Percentiles rank a stretch among this genome's conserved stretches.
Conservation (phyloP, 2,113 vertebrate species). For the Osmerus mordax region DNA sequence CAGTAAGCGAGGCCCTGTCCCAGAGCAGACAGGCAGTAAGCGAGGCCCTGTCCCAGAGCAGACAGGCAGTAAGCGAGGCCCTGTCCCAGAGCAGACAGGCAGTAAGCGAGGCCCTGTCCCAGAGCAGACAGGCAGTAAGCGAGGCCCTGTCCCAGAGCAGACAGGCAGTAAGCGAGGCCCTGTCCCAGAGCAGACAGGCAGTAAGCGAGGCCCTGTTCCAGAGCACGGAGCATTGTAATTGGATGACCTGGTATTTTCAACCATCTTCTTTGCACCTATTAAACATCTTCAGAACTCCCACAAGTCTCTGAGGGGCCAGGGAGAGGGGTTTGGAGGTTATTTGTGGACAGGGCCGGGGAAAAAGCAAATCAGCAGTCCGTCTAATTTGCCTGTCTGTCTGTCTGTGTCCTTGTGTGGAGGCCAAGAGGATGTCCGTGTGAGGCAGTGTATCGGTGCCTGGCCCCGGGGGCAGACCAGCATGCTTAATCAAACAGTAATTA, state of each 20-base stretch:
- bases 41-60: not conserved
- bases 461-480: conserved; percentile 66
- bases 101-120: not conserved
- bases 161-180: not conserved
- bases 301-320: too few species aligned
- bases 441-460: conserved; percentile 65
- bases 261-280: too few species aligned
- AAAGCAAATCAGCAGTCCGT: too few species aligned
- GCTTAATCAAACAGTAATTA: conserved; percentile 78
- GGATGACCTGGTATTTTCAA: too few species aligned
- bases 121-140: not conserved
- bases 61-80: not conserved
- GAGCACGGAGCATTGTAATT: not conserved
- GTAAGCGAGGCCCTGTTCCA: not conserved
- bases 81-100: not conserved
- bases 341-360: too few species aligned
- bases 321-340: too few species aligned
- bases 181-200: not conserved
- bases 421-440: conserved; percentile 67
- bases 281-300: too few species aligned
- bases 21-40: not conserved
- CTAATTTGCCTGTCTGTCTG: too few species aligned
- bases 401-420: conserved; percentile 44
- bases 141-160: not conserved
- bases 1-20: not conserved